phyloP scores from a whole-genome alignment of 1,140 invertebrate genomes.

The Cardiocondyla obscurior region DNA sequence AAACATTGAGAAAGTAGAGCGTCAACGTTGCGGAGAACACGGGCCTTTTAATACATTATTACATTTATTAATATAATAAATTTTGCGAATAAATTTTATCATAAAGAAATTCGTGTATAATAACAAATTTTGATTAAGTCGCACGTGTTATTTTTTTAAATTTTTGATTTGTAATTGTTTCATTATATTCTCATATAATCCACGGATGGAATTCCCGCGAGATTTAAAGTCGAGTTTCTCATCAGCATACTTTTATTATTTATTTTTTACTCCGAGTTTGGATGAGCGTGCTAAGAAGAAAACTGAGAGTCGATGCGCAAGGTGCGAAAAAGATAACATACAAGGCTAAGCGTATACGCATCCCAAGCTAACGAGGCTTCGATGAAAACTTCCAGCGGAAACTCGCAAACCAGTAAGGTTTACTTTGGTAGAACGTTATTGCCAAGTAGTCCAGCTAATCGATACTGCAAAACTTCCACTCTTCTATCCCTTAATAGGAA shows the following conservation, averaged over 20 bases:
- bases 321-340: background rate
- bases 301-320: background rate
- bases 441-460: conserved; percentile 19
- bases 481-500: background rate
- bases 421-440: background rate
- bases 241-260: background rate
- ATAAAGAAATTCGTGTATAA: background rate
- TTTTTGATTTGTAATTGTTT: background rate
- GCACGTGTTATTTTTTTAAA: too few relatives aligned
- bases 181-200: background rate
- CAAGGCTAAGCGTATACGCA: background rate
- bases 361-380: background rate
- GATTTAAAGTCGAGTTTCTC: background rate
- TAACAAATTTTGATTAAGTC: background rate
- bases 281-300: background rate
- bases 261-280: background rate
- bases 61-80: background rate
- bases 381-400: background rate
- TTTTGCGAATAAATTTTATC: background rate
- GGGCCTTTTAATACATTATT: background rate
- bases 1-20: background rate
- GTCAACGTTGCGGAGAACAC: background rate
- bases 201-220: background rate
- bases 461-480: conserved; percentile 26
- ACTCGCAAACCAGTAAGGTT: conserved; percentile 18